Base-by-base conservation (phyloP, 2,797 vertebrate genomes). In the Peromyscus attwateri region DNA sequence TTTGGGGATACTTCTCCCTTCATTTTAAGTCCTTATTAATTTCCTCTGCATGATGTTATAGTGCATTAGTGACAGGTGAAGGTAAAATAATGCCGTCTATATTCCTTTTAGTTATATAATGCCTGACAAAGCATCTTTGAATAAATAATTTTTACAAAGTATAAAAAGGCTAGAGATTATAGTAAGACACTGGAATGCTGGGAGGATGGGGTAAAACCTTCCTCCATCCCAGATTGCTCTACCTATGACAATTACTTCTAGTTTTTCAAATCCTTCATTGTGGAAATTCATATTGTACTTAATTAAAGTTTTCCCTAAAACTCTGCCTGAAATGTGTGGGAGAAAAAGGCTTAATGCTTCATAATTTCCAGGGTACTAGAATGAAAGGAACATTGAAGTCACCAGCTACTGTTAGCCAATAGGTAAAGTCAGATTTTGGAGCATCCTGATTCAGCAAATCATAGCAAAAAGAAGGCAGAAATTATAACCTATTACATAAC, bases 71-170 rank as follows among this genome's bases (percentile, higher is more conserved):
- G 34, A 93, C 31, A 83, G 75, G 46, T 68, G 62, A 88, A 55
- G 73, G 91, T 83, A 92, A 81, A 90, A 81, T 49, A n/a, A 14
- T 73, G 19, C 70, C 77, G 49, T 40, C 62, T 81, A 85, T 60
- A 88, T 71, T 66, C 16, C 37, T 82, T 88, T 49, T 70, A 43
- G 87, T 80, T 79, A 82, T 16, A 80, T 43, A 0, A 23, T 60
- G 73, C 66, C 46, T 66, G 57, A 34, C 79, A 83, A 96, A 62
- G 66, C 23, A 94, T 37, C 66, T 93, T 91, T 62, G 81, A 82
- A 64, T 43, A 8, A 21, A 76, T 55, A 73, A 43, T 60, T 92
- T 91, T 62, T 62, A 49, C 37, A 43, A 84, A 77, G 55, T 90
- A 34, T 25, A 49, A 80, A 87, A 66, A 71, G 92, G 21, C 43